phyloP scores from a whole-genome alignment of 1,140 invertebrate genomes.

The Lanistes nyassanus region DNA sequence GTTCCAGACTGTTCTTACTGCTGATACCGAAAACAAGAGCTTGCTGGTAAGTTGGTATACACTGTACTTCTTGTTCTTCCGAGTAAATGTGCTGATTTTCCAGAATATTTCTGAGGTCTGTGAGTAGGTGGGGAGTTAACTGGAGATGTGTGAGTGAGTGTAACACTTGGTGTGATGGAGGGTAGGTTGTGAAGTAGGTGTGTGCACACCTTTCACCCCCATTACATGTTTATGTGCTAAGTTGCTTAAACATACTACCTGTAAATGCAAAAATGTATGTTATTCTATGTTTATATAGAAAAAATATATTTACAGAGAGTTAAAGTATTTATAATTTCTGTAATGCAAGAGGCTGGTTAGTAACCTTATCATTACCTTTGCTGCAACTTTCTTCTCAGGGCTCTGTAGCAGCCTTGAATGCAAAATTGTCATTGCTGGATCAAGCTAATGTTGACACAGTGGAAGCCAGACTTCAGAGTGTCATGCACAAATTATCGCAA shows the following conservation, averaged over 20 bases:
- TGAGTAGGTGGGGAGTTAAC: background rate
- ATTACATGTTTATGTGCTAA: too few relatives aligned
- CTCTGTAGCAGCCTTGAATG: slow-evolving; percentile 79
- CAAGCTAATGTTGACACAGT: slow-evolving; percentile 83
- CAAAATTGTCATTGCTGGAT: slow-evolving; percentile 83
- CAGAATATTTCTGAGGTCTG: background rate
- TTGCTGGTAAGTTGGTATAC: slow-evolving; percentile 57
- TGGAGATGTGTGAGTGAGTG: background rate
- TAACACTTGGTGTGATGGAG: background rate
- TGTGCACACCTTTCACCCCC: too few relatives aligned
- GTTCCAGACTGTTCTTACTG: slow-evolving; percentile 54
- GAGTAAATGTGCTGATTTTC: background rate
- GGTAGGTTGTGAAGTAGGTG: too few relatives aligned
- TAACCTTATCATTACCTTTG: background rate
- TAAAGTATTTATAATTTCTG: too few relatives aligned
- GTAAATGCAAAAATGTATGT: background rate
- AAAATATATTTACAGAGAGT: background rate
- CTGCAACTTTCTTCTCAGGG: slow-evolving; percentile 63
- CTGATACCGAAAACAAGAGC: slow-evolving; percentile 61
- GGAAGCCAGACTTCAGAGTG: slow-evolving; percentile 78
- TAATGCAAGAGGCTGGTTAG: background rate
- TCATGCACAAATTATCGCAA: slow-evolving; percentile 81
- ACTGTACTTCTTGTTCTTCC: background rate
- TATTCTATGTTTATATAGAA: background rate
- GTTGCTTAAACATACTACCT: too few relatives aligned